These are phyloP conservation scores for Stichopus horrens DNA, from an alignment of 53 echinoderm and acorn worm genomes.

Conservation along the genomic window DNA sequence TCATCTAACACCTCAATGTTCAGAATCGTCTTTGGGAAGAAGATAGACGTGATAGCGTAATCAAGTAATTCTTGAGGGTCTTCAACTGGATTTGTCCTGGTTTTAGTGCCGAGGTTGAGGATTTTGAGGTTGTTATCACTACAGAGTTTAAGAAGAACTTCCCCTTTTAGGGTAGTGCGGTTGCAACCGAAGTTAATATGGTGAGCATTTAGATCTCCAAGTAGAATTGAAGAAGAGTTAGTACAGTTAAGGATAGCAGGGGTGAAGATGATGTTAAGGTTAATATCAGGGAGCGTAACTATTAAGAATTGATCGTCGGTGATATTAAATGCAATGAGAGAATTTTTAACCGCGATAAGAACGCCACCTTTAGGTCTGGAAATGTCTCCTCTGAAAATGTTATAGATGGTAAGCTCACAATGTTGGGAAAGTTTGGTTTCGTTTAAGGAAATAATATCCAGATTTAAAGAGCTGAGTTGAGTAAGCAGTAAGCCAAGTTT, in stretches of 20 bases:
- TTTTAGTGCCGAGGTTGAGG: neutral
- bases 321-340: neutral
- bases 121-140: neutral
- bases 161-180: neutral
- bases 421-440: neutral
- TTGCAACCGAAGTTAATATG: neutral
- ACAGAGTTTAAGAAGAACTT: neutral
- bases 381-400: neutral
- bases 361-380: neutral
- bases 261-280: neutral
- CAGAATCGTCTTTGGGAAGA: neutral
- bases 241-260: neutral
- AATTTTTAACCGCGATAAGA: neutral
- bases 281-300: neutral
- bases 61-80: neutral
- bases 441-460: neutral
- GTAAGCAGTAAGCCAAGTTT: neutral
- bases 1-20: neutral
- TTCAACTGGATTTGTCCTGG: neutral
- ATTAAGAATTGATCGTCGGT: neutral
- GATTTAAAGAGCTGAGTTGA: neutral
- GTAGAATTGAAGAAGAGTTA: neutral
- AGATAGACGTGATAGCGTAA: neutral
- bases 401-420: neutral
- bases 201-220: conserved; percentile 24